Percentiles rank a stretch among this genome's conserved stretches.
These are phyloP conservation scores for Chaetodon trifascialis DNA, from an alignment of 2,113 vertebrate genomes.

Conservation along the genomic window DNA sequence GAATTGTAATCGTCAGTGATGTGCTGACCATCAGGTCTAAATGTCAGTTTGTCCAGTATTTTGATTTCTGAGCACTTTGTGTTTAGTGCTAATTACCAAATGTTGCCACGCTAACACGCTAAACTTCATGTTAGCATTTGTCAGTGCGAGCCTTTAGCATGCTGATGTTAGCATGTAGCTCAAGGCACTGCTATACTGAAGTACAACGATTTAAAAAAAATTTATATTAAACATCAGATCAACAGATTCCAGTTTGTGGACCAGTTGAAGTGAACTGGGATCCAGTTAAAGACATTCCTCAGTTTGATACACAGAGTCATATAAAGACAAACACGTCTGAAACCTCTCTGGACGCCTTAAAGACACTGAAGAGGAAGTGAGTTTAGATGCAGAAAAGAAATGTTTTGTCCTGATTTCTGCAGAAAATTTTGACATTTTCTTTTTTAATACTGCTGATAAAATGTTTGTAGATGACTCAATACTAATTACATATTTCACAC, in stretches of 20 bases:
- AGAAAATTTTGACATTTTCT: neutral
- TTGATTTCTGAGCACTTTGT: too few species aligned
- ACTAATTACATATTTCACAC: neutral
- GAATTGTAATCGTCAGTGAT: too few species aligned
- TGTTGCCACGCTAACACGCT: too few species aligned
- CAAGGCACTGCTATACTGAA: neutral
- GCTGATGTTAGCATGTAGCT: neutral
- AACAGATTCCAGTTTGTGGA: neutral
- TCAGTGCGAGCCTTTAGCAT: too few species aligned
- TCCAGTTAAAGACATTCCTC: neutral
- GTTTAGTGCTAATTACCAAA: too few species aligned
- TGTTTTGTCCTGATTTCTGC: neutral
- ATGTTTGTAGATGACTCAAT: neutral
- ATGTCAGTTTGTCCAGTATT: too few species aligned
- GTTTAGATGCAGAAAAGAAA: conserved; percentile 5
- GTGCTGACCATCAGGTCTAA: too few species aligned
- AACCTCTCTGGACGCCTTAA: neutral
- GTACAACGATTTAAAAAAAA: neutral
- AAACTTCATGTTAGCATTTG: too few species aligned
- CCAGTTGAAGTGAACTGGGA: neutral
- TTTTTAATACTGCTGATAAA: neutral
- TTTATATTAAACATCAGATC: neutral
- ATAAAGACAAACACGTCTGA: neutral
- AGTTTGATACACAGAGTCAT: too few species aligned
- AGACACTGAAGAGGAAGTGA: neutral